These are phyloP conservation scores for Clavelina lepadiformis DNA, from an alignment of 23 tunicate species.

Conservation along the genomic window DNA sequence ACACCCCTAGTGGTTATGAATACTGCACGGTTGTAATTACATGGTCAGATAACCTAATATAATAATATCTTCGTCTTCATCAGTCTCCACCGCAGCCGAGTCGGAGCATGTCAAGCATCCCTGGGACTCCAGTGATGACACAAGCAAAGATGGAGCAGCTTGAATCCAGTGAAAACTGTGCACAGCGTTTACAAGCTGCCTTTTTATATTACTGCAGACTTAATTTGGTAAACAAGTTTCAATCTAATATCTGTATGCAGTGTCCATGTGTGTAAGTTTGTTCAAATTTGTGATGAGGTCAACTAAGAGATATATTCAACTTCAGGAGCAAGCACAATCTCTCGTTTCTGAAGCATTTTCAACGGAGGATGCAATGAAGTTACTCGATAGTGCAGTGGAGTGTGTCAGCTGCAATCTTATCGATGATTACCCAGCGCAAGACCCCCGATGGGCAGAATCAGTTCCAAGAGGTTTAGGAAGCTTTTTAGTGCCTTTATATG, in stretches of 20 bases:
- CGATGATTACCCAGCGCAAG: slow-evolving; percentile 87
- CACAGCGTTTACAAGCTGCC: slow-evolving; percentile 74
- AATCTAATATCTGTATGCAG: background rate
- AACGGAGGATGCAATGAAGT: background rate
- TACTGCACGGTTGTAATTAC: too few species aligned
- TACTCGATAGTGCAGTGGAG: slow-evolving; percentile 50
- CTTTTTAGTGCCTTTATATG: slow-evolving; percentile 5
- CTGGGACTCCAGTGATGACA: slow-evolving; percentile 59
- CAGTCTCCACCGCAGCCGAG: slow-evolving; percentile 40
- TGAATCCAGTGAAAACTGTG: slow-evolving; percentile 38
- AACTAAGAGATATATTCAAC: too few species aligned
- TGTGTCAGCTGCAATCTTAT: slow-evolving; percentile 53
- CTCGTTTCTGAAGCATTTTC: slow-evolving; percentile 51
- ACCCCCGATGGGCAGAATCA: slow-evolving; percentile 97
- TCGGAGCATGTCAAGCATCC: slow-evolving; percentile 13
- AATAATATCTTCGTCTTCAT: too few species aligned
- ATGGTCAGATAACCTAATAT: background rate
- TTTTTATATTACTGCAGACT: slow-evolving; percentile 63
- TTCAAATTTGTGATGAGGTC: too few species aligned
- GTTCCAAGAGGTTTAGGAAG: slow-evolving; percentile 38
- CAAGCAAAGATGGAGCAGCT: slow-evolving; percentile 52
- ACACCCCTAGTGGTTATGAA: too few species aligned
- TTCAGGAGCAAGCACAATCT: slow-evolving; percentile 61
- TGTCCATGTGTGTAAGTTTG: too few species aligned
- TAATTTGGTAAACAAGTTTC: slow-evolving; percentile 34